Evolutionary conservation across 64 coral and sea anemone species (phyloP).

Genomic region (Dendronephthya gigantea): DNA sequence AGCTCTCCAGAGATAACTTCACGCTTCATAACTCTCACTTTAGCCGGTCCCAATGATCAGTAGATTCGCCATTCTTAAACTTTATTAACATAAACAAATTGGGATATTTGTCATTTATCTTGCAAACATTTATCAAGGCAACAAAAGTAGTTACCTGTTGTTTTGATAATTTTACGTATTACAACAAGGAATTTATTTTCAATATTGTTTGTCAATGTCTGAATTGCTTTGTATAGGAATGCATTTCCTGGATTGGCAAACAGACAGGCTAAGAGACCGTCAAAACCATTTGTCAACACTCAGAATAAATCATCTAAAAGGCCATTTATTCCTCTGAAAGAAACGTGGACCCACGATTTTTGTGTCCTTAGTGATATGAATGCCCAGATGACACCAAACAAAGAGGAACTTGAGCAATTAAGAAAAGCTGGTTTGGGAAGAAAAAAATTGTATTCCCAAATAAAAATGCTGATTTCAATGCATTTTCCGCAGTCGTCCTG

Average conservation of each 20-base stretch:
- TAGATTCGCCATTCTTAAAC: no score
- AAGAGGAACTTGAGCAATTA: background rate
- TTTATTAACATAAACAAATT: no score
- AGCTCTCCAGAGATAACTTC: no score
- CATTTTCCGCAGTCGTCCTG: background rate
- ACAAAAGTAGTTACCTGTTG: no score
- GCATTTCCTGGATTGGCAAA: background rate
- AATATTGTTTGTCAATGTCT: no score
- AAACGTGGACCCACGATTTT: background rate
- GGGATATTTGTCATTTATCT: no score
- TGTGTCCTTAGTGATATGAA: background rate
- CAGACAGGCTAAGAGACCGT: background rate
- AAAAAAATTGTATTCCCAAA: background rate
- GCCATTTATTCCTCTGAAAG: background rate
- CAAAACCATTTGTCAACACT: background rate
- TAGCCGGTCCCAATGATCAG: no score
- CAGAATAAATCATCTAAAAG: background rate
- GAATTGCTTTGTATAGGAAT: background rate
- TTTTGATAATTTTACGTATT: no score
- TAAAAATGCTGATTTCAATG: background rate
- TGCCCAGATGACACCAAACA: background rate
- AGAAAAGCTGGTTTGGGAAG: background rate
- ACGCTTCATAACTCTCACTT: no score
- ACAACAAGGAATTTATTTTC: no score
- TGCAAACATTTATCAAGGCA: no score